These are phyloP conservation scores for Gallinago paraguaiae DNA, from an alignment of 2,113 vertebrate genomes.

Conservation along the genomic window DNA sequence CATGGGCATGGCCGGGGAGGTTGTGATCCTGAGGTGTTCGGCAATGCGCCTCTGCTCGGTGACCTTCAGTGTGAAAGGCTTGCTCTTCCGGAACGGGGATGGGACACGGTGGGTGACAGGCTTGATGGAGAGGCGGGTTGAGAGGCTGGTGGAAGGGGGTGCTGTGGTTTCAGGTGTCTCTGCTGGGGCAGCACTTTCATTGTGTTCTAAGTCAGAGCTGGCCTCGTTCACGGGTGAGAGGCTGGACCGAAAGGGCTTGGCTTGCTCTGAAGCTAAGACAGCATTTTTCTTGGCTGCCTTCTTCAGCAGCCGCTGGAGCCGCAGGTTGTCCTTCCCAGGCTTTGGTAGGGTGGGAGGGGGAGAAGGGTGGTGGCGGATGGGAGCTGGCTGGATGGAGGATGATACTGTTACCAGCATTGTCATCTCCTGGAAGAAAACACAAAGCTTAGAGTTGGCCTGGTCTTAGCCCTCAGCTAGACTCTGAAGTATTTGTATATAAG, in stretches of 20 bases:
- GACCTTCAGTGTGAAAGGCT: slow-evolving; percentile 64
- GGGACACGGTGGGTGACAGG: slow-evolving; percentile 54
- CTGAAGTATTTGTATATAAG: neutral
- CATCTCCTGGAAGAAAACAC: slow-evolving; percentile 68
- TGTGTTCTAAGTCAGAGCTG: slow-evolving; percentile 82
- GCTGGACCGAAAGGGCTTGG: slow-evolving; percentile 79
- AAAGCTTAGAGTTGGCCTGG: neutral
- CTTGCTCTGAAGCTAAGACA: slow-evolving; percentile 60
- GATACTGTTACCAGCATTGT: slow-evolving; percentile 83
- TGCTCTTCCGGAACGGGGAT: slow-evolving; percentile 72
- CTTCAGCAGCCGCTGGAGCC: slow-evolving; percentile 87
- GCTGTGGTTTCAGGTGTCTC: slow-evolving; percentile 38
- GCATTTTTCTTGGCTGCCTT: slow-evolving; percentile 82
- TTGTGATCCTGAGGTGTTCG: slow-evolving; percentile 24
- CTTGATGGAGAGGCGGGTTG: slow-evolving; percentile 40
- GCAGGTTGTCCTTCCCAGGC: slow-evolving; percentile 85
- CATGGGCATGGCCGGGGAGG: neutral
- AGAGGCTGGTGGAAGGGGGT: neutral
- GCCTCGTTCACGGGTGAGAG: slow-evolving; percentile 92
- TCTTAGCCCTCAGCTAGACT: neutral
- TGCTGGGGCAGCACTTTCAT: slow-evolving; percentile 62
- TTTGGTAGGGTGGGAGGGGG: slow-evolving; percentile 90
- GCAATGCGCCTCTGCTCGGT: slow-evolving; percentile 42
- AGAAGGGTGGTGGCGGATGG: slow-evolving; percentile 67
- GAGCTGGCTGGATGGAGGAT: slow-evolving; percentile 36